Evolutionary conservation across 2,888 invertebrate species (phyloP), one percentile per base, ranked within the genome.

Genomic region (Hemistola chrysoprasaria): DNA sequence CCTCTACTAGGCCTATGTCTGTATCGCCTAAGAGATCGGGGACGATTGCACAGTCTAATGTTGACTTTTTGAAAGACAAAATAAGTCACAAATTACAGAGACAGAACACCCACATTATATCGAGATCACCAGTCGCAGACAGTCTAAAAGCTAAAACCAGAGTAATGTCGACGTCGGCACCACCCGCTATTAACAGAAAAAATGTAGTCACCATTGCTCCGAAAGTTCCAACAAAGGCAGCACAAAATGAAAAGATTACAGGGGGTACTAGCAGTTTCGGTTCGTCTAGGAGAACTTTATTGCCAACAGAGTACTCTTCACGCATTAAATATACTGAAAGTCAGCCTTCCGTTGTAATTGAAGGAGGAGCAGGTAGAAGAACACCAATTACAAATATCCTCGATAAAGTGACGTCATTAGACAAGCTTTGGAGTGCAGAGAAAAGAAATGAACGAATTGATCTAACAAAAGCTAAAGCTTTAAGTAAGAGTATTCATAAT

Each of bases 1-100:
- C 92, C 0, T 90, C 87, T 1, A 72, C 71, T 5, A 83, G 88
- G 65, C 84, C 90, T 30, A 69, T 82, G 6, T 79, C 85, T 10
- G 62, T 66, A 34, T 73, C 80, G 4, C 71, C 80, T 22, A 75
- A 75, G 54, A 62, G 78, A 56, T 35, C 70, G 8, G 71, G 81
- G 6, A 70, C 74, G 20, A 75, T 58, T 9, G 59, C 62, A 1
- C 72, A 78, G 51, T 78, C 91, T 0, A 93, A 92, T 62, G 91
- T 93, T 0, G 90, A 91, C 52, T 91, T 90, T 59, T 66, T 93
- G 0, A 90, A 90, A 62, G 92, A 93, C 40, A 91, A 92, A 79
- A 89, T 93, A 42, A 91, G 90, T 44, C 83, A 89, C 46, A 93
- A 92, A 61, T 68, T 93, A 22, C 86, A 87, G 1, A 75, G 88